Percentiles rank a stretch among this genome's conserved stretches.
Evolutionary conservation across 2,888 invertebrate species (phyloP).

Genomic region (Rhamnusium bicolor): DNA sequence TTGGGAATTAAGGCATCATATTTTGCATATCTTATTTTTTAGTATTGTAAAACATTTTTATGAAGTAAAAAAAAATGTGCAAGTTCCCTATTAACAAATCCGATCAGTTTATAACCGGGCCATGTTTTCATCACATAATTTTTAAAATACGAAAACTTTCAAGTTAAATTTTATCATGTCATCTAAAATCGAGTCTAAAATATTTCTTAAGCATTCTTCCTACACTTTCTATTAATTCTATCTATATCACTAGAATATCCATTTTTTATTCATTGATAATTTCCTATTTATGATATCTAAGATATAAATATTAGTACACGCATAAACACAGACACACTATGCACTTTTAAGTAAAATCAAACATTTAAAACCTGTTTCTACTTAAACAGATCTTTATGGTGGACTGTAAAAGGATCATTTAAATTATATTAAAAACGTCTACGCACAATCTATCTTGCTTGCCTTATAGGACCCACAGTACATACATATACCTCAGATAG

Average conservation of each 20-base stretch:
- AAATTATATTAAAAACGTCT: constrained; percentile 14
- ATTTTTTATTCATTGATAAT: background rate
- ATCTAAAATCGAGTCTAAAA: too few relatives aligned
- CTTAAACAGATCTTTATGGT: background rate
- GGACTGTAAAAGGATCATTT: background rate
- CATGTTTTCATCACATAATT: too few relatives aligned
- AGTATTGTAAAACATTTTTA: too few relatives aligned
- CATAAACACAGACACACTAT: background rate
- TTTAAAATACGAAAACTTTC: background rate
- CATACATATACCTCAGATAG: background rate
- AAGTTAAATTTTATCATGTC: background rate
- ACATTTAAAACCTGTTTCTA: background rate
- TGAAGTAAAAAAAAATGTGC: too few relatives aligned
- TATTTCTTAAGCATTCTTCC: background rate
- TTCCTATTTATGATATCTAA: background rate
- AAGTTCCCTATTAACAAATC: too few relatives aligned
- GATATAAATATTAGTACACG: background rate
- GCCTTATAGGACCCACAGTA: constrained; percentile 8
- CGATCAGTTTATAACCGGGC: too few relatives aligned
- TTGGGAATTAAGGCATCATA: too few relatives aligned
- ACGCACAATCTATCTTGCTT: background rate
- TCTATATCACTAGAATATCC: background rate
- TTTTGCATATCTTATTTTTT: too few relatives aligned
- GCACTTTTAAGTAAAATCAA: background rate
- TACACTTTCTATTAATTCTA: background rate